These are phyloP conservation scores for Gymnocephalus cernua DNA, from an alignment of 2,113 vertebrate genomes.

Conservation along the genomic window DNA sequence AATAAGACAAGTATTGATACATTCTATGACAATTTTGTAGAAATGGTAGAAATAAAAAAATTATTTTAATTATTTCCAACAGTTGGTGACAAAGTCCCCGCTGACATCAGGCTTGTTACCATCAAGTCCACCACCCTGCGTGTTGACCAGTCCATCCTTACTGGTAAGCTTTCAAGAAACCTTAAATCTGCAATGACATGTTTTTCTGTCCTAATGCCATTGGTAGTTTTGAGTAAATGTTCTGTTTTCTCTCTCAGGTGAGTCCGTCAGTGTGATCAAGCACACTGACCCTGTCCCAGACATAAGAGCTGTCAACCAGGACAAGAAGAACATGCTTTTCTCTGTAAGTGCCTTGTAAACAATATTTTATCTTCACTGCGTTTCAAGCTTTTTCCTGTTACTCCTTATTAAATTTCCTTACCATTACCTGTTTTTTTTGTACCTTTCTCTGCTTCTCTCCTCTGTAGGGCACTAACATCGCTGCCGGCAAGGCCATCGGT, in stretches of 20 bases:
- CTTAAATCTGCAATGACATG: background rate
- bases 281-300: slow-evolving; percentile 93
- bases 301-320: slow-evolving; percentile 96
- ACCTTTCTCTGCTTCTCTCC: background rate
- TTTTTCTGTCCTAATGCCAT: background rate
- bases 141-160: slow-evolving; percentile 95
- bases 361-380: background rate
- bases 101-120: slow-evolving; percentile 90
- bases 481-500: slow-evolving; percentile 91
- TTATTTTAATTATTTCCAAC: slow-evolving; percentile 16
- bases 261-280: slow-evolving; percentile 97
- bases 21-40: background rate
- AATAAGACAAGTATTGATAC: background rate
- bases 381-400: background rate
- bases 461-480: slow-evolving; percentile 92
- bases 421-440: background rate
- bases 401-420: background rate
- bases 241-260: slow-evolving; percentile 82
- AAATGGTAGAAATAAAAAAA: background rate
- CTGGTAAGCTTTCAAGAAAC: slow-evolving; percentile 53
- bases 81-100: slow-evolving; percentile 96
- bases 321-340: slow-evolving; percentile 99
- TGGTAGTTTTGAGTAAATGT: background rate
- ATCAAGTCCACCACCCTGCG: slow-evolving; percentile 94
- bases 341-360: slow-evolving; percentile 86